Evolutionary conservation across 1,140 invertebrate species (phyloP), one percentile per base, ranked within the genome.

Genomic region (Scaptomyza graminum): DNA sequence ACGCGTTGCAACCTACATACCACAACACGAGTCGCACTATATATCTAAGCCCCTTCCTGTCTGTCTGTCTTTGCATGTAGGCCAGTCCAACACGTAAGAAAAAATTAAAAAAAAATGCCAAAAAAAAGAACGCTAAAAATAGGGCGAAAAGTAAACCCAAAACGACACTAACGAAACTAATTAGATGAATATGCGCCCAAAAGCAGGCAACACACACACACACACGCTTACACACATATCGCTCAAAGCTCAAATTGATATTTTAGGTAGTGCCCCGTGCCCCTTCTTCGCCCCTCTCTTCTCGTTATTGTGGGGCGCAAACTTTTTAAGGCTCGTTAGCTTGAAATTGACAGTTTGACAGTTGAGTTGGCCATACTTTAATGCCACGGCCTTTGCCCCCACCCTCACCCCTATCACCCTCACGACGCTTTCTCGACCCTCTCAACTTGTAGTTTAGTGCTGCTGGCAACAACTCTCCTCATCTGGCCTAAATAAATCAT

Each of bases 341-440:
- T 88, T 79, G 79, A 87, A 87, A 90, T 90, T 90, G 87, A 90
- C 87, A 90, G 87, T 90, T 90, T 90, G 87, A 90, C 87, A 90
- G 87, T 89, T 87, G 76, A 76, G 84, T 89, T 87, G 78, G 83
- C 83, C 82, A 82, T 85, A 80, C 82, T 87, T 87, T 85, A 84
- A 87, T 85, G 77, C 82, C 82, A 81, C 62, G 74, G 73, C 77
- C 81, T 74, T 75, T 80, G 67, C 65, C 50, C 66, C 16, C 50
- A n/a, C 43, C 25, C 5, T 60, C 47, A 41, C 34, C 11, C 31
- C 39, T 37, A 5, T 11, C 25, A 6, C 22, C 13, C 37, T 56
- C 66, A 34, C n/a, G 46, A 13, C 34, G 50, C 37, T 55, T 15
- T 39, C 22, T 61, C 15, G 37, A 12, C 37, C 37, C 37, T 55